These are phyloP conservation scores for Gobiocypris rarus DNA, from an alignment of 2,113 vertebrate species.

Conservation along the genomic window DNA sequence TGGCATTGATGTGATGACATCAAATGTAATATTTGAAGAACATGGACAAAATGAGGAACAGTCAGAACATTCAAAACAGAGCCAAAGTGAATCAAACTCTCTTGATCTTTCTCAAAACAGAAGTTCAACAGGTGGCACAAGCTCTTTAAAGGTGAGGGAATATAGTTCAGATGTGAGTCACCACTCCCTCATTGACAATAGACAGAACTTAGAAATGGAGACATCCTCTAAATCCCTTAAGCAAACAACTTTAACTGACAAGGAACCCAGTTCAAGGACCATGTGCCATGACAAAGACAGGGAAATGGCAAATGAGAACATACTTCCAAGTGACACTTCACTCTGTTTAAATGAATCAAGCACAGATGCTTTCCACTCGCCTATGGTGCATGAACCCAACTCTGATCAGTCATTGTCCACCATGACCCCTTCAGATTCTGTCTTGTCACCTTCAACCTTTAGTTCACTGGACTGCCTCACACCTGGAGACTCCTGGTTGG, in stretches of 20 bases:
- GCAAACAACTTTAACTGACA: constrained; percentile 18
- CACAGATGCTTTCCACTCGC: constrained; percentile 32
- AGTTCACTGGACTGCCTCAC: constrained; percentile 79
- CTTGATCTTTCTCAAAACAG: constrained; percentile 25
- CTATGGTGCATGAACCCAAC: constrained; percentile 52
- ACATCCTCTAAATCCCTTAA: background rate
- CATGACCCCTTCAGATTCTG: constrained; percentile 79
- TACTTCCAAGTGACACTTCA: constrained; percentile 20
- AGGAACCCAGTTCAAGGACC: background rate
- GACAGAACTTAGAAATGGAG: constrained; percentile 18
- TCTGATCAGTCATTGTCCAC: constrained; percentile 55
- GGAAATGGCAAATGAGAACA: constrained; percentile 15
- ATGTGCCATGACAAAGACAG: constrained; percentile 28
- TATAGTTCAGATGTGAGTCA: constrained; percentile 11
- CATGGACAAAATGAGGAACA: constrained; percentile 18
- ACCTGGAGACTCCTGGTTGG: constrained; percentile 77
- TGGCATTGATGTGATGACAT: constrained; percentile 2
- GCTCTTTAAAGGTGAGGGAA: background rate
- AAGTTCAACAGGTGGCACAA: constrained; percentile 14
- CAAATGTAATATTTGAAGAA: constrained; percentile 36
- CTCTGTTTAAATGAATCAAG: constrained; percentile 34
- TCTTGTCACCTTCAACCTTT: constrained; percentile 76
- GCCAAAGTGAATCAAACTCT: constrained; percentile 38
- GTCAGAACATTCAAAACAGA: constrained; percentile 37
- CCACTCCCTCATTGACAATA: constrained; percentile 4